A percentile compares a stretch with the other conserved stretches of the same genome.
Evolutionary conservation across 2,113 vertebrate species (phyloP).

Genomic region (Acrocephalus kingi): DNA sequence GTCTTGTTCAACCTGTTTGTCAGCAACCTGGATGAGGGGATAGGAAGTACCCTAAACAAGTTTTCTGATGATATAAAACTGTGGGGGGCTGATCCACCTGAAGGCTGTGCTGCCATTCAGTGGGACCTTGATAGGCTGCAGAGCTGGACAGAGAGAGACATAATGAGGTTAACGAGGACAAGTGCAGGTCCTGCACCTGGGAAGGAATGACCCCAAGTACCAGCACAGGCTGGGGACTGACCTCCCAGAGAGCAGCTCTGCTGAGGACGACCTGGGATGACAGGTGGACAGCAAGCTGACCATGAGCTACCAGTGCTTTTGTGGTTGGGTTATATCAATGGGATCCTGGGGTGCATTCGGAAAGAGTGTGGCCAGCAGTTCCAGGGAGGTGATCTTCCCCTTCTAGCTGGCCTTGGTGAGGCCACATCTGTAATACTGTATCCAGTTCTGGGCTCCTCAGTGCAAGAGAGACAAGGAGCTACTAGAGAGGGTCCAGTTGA

Average conservation of each 20-base stretch:
- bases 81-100: not conserved
- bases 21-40: not conserved
- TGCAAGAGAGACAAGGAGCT: not conserved
- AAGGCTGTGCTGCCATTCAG: not conserved
- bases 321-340: fast-evolving
- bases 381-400: not conserved
- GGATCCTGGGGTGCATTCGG: fast-evolving
- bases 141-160: not conserved
- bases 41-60: not conserved
- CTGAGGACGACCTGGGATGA: not conserved
- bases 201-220: not conserved
- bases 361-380: not conserved
- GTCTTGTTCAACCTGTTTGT: not conserved
- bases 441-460: not conserved
- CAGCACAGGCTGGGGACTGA: not conserved
- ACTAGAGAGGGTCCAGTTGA: not conserved
- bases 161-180: not conserved
- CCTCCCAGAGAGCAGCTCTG: not conserved
- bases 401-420: not conserved
- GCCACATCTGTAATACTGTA: not conserved
- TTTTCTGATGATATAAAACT: not conserved
- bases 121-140: not conserved
- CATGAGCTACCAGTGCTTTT: not conserved
- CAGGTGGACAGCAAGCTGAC: not conserved
- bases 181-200: not conserved